These are phyloP conservation scores for Tethea ocularis DNA, from an alignment of 2,888 invertebrate species.

Conservation along the genomic window DNA sequence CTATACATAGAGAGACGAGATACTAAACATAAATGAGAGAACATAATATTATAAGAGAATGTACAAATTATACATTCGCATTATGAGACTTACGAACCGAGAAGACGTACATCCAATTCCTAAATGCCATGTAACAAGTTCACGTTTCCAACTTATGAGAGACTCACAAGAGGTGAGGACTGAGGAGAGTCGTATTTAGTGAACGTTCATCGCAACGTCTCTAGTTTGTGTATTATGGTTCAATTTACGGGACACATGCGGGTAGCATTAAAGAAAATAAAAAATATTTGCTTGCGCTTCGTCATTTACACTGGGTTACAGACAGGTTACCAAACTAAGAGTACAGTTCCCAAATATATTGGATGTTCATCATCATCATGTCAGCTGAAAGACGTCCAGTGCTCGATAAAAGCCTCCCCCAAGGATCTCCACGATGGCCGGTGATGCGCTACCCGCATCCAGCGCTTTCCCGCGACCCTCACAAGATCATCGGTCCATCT, in stretches of 20 bases:
- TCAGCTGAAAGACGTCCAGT: too few relatives aligned
- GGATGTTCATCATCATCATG: too few relatives aligned
- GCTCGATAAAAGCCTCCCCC: too few relatives aligned
- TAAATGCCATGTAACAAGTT: conserved; percentile 4
- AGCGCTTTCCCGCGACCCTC: too few relatives aligned
- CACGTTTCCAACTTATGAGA: conserved; percentile 8
- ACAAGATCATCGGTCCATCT: too few relatives aligned
- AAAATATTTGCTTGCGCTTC: not conserved
- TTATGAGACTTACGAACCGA: not conserved
- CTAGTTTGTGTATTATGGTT: conserved; percentile 24
- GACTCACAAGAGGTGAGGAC: conserved; percentile 20
- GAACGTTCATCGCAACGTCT: conserved; percentile 49
- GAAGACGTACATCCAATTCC: not conserved
- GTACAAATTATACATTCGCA: not conserved
- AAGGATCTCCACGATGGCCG: too few relatives aligned
- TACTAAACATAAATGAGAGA: too few relatives aligned
- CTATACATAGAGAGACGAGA: too few relatives aligned
- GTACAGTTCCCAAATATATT: too few relatives aligned
- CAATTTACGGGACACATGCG: conserved; percentile 29
- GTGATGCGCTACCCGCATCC: too few relatives aligned
- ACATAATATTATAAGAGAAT: not conserved
- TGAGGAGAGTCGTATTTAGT: conserved; percentile 54
- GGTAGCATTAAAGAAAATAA: conserved; percentile 16
- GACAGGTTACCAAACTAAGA: too few relatives aligned
- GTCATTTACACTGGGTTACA: too few relatives aligned